phyloP scores from a whole-genome alignment of 2,113 vertebrate genomes.

The Todiramphus saurophagus region DNA sequence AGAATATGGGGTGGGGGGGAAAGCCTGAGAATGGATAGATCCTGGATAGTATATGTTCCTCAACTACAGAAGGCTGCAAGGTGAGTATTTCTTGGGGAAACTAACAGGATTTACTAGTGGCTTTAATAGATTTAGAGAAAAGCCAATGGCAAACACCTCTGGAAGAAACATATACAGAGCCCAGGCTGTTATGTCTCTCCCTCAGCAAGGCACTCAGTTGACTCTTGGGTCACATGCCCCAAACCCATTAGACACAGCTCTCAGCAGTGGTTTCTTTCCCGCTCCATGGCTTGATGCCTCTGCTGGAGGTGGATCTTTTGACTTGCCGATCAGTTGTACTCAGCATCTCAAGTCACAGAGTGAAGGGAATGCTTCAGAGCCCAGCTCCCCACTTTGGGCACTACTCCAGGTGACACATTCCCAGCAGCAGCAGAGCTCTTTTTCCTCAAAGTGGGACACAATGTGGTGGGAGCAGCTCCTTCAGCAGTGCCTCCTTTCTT shows the following conservation, averaged over 20 bases:
- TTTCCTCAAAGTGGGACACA: accelerated
- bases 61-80: neutral
- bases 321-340: accelerated
- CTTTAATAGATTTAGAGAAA: neutral
- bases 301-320: neutral
- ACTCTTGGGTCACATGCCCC: neutral
- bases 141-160: neutral
- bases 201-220: neutral
- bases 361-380: neutral
- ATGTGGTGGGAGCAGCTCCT: neutral
- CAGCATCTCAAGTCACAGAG: neutral
- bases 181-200: accelerated
- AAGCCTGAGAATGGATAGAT: neutral
- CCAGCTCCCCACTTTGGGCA: accelerated
- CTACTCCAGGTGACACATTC: too few relatives aligned
- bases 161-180: neutral
- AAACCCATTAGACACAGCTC: neutral
- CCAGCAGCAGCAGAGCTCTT: neutral
- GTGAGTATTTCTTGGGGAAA: neutral
- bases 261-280: neutral
- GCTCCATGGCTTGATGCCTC: neutral
- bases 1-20: neutral
- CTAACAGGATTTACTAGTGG: neutral
- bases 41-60: neutral
- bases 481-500: neutral